Evolutionary conservation across 2,113 vertebrate genomes (phyloP).

Genomic region (Hemichromis elongatus): DNA sequence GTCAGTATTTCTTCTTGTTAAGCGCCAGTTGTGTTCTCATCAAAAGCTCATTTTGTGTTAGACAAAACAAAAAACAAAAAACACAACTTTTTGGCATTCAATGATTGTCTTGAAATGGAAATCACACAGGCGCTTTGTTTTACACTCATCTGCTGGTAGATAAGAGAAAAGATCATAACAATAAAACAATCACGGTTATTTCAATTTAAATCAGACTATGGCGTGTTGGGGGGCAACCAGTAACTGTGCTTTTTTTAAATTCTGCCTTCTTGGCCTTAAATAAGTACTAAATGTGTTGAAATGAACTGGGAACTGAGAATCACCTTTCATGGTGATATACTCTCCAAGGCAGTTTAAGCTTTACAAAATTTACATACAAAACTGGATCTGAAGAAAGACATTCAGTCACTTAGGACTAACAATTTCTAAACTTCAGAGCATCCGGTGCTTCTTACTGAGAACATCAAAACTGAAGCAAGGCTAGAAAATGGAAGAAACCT

Average conservation of each 20-base stretch:
- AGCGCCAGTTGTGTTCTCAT: not conserved
- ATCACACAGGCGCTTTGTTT: not conserved
- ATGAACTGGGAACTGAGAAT: not conserved
- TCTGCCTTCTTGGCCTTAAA: not conserved
- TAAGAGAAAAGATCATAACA: not conserved
- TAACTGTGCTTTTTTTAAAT: not conserved
- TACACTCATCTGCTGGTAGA: not conserved
- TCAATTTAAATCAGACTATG: not conserved
- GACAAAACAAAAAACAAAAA: not conserved
- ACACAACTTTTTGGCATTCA: slow-evolving; percentile 32
- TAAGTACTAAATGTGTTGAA: not conserved
- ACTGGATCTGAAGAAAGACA: slow-evolving; percentile 34
- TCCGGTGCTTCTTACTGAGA: not conserved
- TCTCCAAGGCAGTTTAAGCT: slow-evolving; percentile 23
- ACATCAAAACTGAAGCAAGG: not conserved
- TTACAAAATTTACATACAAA: slow-evolving; percentile 37
- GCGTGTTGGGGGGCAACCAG: not conserved
- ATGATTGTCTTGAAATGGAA: slow-evolving; percentile 48
- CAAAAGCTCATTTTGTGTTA: not conserved
- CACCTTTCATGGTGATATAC: not conserved
- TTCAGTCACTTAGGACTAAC: slow-evolving; percentile 23
- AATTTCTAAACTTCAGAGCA: not conserved
- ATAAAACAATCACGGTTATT: not conserved
- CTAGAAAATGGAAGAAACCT: slow-evolving; percentile 23
- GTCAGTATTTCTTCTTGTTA: not conserved